phyloP scores from a whole-genome alignment of 2,797 vertebrate species.

The Orestias chungarensis region DNA sequence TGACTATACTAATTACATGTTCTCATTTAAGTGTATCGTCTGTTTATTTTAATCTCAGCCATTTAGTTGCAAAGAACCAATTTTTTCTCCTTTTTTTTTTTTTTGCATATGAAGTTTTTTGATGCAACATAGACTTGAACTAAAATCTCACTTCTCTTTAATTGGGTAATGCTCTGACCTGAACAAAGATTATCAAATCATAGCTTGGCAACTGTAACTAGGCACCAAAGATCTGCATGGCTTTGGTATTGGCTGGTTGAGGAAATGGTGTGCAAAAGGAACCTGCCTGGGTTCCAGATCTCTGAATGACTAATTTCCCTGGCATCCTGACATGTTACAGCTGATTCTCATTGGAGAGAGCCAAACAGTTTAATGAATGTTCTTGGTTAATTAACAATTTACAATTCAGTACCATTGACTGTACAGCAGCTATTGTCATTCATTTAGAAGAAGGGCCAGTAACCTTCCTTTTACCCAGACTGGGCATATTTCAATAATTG shows the following conservation, averaged over 20 bases:
- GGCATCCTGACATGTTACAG: constrained; percentile 3
- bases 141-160: background rate
- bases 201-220: constrained; percentile 12
- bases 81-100: background rate
- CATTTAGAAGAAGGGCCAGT: background rate
- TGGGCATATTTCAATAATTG: background rate
- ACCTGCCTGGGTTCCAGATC: background rate
- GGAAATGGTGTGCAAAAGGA: constrained; percentile 1
- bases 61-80: background rate
- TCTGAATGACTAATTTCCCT: background rate
- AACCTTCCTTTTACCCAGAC: background rate
- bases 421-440: background rate
- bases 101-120: background rate
- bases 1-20: background rate
- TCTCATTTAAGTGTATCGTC: background rate
- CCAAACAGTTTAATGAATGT: background rate
- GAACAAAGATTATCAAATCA: constrained; percentile 11
- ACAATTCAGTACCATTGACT: background rate
- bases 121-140: constrained; percentile 3
- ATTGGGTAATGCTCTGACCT: constrained; percentile 13
- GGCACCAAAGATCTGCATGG: background rate
- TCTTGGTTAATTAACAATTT: background rate
- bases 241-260: constrained; percentile 7
- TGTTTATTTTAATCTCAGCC: background rate
- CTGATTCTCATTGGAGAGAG: background rate